phyloP scores from a whole-genome alignment of 2,113 vertebrate species.

The Bos javanicus region DNA sequence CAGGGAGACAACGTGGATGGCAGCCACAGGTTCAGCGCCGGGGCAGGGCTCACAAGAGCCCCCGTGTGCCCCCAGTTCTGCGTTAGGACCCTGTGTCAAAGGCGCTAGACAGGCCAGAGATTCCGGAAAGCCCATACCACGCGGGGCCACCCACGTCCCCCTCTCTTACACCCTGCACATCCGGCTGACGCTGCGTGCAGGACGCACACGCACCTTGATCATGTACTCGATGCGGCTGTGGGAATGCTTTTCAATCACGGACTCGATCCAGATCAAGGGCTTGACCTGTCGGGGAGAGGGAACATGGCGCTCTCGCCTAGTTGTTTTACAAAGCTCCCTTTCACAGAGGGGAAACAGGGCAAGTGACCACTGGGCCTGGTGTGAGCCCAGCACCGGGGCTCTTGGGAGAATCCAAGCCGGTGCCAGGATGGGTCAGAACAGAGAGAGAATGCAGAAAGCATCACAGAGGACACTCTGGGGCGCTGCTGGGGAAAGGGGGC shows the following conservation, averaged over 20 bases:
- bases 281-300: constrained; percentile 85
- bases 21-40: background rate
- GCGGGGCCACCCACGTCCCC: rapidly evolving
- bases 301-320: constrained; percentile 76
- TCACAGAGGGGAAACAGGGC: background rate
- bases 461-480: too few relatives aligned
- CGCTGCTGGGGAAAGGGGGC: background rate
- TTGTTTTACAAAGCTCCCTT: background rate
- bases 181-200: rapidly evolving
- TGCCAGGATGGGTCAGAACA: background rate
- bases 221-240: constrained; percentile 99
- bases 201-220: constrained; percentile 89
- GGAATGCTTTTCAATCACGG: constrained; percentile 98
- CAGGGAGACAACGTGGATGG: background rate
- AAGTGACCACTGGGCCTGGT: background rate
- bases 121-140: rapidly evolving
- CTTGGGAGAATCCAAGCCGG: background rate
- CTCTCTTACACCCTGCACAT: rapidly evolving
- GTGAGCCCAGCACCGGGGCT: background rate
- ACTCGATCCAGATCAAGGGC: constrained; percentile 98
- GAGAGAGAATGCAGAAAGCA: background rate
- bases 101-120: background rate
- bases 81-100: background rate
- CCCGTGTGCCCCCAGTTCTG: too few relatives aligned
- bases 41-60: background rate